These are phyloP conservation scores for Parazoanthus darwini DNA, from an alignment of 92 coral and sea anemone species.

Conservation along the genomic window DNA sequence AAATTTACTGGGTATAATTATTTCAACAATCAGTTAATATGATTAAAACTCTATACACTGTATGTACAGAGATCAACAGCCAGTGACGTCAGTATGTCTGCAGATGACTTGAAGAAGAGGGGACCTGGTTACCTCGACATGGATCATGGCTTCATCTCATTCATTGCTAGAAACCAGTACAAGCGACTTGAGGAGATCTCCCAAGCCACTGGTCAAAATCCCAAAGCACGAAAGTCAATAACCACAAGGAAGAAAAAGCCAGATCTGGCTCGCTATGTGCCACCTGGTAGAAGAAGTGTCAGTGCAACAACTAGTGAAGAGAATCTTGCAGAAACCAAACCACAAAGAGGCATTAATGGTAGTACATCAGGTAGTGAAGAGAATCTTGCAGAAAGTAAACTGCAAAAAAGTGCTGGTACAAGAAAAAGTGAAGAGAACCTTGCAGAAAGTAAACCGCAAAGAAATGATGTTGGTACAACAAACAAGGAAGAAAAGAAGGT, in stretches of 20 bases:
- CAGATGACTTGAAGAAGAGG: not conserved
- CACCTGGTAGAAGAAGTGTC: conserved; percentile 16
- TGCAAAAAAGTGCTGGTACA: not conserved
- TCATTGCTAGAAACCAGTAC: conserved; percentile 15
- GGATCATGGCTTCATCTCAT: conserved; percentile 12
- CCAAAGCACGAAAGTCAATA: not conserved
- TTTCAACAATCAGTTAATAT: too few relatives aligned
- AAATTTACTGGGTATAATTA: too few relatives aligned
- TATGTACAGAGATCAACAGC: not conserved
- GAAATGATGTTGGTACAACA: not conserved
- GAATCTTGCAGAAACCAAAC: conserved; percentile 1
- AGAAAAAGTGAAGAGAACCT: not conserved
- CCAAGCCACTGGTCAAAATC: not conserved
- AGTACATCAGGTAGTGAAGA: too few relatives aligned
- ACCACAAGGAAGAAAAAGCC: conserved; percentile 30
- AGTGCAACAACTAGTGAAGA: conserved; percentile 2
- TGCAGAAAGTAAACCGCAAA: not conserved
- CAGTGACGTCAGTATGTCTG: not conserved
- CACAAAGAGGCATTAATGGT: too few relatives aligned
- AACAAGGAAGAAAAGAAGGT: not conserved
- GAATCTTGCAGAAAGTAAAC: not conserved
- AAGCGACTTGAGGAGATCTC: not conserved
- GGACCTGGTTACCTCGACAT: conserved; percentile 14
- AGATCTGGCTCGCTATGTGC: conserved; percentile 34
- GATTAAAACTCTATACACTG: not conserved